Evolutionary conservation across 2,113 vertebrate genomes (phyloP).

Genomic region (Paramormyrops kingsleyae): DNA sequence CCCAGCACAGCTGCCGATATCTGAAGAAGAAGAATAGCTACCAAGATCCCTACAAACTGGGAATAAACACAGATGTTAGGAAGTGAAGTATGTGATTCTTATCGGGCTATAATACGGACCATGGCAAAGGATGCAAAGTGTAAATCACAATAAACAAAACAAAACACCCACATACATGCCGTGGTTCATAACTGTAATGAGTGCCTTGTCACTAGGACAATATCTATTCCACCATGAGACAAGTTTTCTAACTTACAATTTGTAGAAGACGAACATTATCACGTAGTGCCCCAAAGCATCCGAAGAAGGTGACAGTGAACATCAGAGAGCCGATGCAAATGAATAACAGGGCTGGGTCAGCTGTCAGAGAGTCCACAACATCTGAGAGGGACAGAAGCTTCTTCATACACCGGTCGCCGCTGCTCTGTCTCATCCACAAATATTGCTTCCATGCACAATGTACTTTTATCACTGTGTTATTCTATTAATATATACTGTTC

Average conservation of each 20-base stretch:
- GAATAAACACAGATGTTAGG: slow-evolving; percentile 10
- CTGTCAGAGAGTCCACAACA: slow-evolving; percentile 61
- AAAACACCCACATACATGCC: background rate
- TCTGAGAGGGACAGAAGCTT: slow-evolving; percentile 40
- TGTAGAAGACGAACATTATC: slow-evolving; percentile 57
- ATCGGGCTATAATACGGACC: background rate
- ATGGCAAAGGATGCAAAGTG: background rate
- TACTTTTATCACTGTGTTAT: background rate
- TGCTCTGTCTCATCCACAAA: background rate
- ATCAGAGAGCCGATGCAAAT: slow-evolving; percentile 57
- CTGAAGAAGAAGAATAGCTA: slow-evolving; percentile 59
- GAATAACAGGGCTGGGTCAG: slow-evolving; percentile 65
- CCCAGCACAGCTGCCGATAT: slow-evolving; percentile 52
- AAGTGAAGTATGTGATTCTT: background rate
- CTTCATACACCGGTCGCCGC: background rate
- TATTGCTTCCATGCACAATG: background rate
- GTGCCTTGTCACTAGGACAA: background rate
- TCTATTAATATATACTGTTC: background rate
- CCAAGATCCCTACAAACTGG: slow-evolving; percentile 63
- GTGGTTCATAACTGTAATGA: background rate
- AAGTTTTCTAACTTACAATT: slow-evolving; percentile 31
- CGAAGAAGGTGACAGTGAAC: slow-evolving; percentile 66
- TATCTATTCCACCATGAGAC: background rate
- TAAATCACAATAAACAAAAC: background rate
- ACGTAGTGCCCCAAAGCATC: slow-evolving; percentile 65